phyloP scores from a whole-genome alignment of 2,113 vertebrate species.

The Micronisus gabar region DNA sequence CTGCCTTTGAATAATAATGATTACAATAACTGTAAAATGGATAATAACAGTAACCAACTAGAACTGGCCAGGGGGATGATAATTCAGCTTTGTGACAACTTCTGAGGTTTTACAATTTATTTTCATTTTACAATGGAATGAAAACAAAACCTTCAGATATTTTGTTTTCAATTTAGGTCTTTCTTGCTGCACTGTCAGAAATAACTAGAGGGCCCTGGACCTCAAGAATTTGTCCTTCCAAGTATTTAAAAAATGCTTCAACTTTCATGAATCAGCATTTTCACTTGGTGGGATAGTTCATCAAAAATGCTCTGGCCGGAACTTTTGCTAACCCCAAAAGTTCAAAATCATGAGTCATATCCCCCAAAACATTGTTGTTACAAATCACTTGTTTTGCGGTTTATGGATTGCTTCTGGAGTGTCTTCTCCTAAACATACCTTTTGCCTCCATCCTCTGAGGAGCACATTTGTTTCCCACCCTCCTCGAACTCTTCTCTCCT shows the following conservation, averaged over 20 bases:
- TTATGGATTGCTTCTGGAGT: neutral
- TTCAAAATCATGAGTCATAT: constrained; percentile 7
- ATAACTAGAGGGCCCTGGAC: constrained; percentile 41
- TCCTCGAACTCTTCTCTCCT: neutral
- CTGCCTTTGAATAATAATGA: neutral
- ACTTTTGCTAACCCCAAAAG: constrained; percentile 31
- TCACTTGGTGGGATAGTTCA: constrained; percentile 11
- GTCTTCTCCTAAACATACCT: neutral
- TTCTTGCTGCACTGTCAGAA: constrained; percentile 48
- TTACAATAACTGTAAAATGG: constrained; percentile 16
- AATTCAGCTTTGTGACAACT: constrained; percentile 26
- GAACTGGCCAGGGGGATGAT: constrained; percentile 10
- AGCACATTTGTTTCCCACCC: neutral
- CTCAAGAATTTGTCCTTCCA: constrained; percentile 51
- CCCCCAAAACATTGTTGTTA: neutral
- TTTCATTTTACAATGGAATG: constrained; percentile 60
- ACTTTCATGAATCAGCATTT: constrained; percentile 42
- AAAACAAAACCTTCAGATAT: constrained; percentile 59
- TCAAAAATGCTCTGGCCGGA: neutral
- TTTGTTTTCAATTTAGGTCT: constrained; percentile 57
- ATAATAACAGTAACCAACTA: neutral
- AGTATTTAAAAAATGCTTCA: constrained; percentile 44
- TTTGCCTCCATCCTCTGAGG: neutral
- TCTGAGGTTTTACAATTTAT: constrained; percentile 67
- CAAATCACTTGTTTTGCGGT: neutral